phyloP scores from a whole-genome alignment of 2,797 vertebrate genomes.

The Schizopygopsis pylzovi region DNA sequence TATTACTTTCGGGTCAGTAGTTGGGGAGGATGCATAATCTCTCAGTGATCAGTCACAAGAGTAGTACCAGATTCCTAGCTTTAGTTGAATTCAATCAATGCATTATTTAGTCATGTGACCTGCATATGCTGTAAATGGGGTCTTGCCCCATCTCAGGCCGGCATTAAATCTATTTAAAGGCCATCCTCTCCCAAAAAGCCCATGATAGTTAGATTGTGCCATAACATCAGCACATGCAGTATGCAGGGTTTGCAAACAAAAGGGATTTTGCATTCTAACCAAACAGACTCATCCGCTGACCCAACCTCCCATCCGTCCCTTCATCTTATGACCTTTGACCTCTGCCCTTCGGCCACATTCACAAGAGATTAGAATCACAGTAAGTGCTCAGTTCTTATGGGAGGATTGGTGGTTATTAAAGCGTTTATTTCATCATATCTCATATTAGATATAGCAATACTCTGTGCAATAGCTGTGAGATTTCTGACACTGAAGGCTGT shows the following conservation, averaged over 20 bases:
- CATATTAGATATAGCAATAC: slow-evolving; percentile 59
- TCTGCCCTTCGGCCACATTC: slow-evolving; percentile 47
- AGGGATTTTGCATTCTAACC: slow-evolving; percentile 54
- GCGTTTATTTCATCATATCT: slow-evolving; percentile 44
- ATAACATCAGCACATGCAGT: slow-evolving; percentile 36
- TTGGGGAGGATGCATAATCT: slow-evolving; percentile 65
- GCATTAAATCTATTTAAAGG: slow-evolving; percentile 12
- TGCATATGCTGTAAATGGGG: slow-evolving; percentile 42
- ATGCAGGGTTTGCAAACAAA: slow-evolving; percentile 33
- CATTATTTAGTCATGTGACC: slow-evolving; percentile 35
- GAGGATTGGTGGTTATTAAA: slow-evolving; percentile 2
- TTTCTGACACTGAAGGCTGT: slow-evolving; percentile 43
- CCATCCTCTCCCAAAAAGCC: background rate
- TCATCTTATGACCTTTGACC: slow-evolving; percentile 32
- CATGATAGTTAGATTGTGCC: slow-evolving; percentile 4
- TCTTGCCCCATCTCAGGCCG: slow-evolving; percentile 8
- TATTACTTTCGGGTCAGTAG: slow-evolving; percentile 58
- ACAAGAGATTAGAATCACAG: slow-evolving; percentile 29
- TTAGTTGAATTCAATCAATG: slow-evolving; percentile 31
- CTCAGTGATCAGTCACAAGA: slow-evolving; percentile 20
- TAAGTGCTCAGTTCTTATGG: slow-evolving; percentile 13
- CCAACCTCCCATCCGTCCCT: slow-evolving; percentile 17
- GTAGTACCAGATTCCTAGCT: slow-evolving; percentile 14
- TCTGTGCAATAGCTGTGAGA: slow-evolving; percentile 60
- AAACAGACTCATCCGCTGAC: slow-evolving; percentile 44